Percentiles rank a stretch among this genome's conserved stretches.
These are phyloP conservation scores for Leucoraja erinaceus DNA, from an alignment of 2,113 vertebrate species.

Conservation along the genomic window DNA sequence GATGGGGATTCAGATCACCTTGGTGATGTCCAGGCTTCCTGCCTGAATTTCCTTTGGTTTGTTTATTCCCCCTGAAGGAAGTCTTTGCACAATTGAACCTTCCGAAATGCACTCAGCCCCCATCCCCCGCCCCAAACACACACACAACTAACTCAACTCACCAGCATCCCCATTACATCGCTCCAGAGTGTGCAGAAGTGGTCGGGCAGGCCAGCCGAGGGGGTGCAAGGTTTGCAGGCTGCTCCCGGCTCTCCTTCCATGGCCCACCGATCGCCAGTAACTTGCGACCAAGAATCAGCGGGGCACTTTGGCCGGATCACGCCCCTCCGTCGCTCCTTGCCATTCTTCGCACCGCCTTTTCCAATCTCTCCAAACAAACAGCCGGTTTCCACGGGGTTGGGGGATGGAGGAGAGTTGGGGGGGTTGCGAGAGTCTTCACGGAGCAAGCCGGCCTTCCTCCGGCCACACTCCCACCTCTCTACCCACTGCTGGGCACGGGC, in stretches of 20 bases:
- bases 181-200: constrained; percentile 82
- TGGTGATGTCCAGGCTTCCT: neutral
- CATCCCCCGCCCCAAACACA: neutral
- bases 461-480: neutral
- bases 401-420: too few relatives aligned
- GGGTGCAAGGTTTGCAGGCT: constrained; percentile 44
- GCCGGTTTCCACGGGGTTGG: neutral
- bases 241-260: constrained; percentile 64
- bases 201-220: constrained; percentile 58
- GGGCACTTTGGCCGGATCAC: neutral
- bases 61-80: neutral
- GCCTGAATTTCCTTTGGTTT: neutral
- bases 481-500: neutral
- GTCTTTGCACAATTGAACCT: neutral
- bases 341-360: neutral
- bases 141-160: constrained; percentile 56
- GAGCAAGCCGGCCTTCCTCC: neutral
- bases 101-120: neutral
- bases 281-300: neutral
- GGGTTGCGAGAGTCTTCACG: too few relatives aligned
- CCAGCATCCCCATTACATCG: constrained; percentile 96
- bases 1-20: neutral
- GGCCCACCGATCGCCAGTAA: neutral
- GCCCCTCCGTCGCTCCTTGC: neutral
- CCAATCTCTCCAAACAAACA: neutral